These are phyloP conservation scores for Arbacia lixula DNA, from an alignment of 53 echinoderm and acorn worm species.

Conservation along the genomic window DNA sequence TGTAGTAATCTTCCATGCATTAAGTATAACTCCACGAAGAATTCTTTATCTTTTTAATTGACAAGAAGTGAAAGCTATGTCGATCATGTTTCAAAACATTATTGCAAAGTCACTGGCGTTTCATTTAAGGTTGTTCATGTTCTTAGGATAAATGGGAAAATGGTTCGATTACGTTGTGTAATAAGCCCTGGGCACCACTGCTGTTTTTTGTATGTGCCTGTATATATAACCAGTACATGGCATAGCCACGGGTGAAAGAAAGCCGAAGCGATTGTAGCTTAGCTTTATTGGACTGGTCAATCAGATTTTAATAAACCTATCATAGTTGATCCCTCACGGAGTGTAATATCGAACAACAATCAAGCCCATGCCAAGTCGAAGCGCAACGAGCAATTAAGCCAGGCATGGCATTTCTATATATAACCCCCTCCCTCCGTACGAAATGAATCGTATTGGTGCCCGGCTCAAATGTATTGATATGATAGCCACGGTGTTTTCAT, in stretches of 20 bases:
- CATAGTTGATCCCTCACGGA: slow-evolving; percentile 42
- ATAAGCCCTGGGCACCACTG: too few species aligned
- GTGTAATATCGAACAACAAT: slow-evolving; percentile 51
- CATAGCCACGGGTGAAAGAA: slow-evolving; percentile 5
- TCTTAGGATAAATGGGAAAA: too few species aligned
- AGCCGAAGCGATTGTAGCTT: slow-evolving; percentile 11
- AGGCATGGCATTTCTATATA: slow-evolving; percentile 40
- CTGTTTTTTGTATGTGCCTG: too few species aligned
- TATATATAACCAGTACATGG: too few species aligned
- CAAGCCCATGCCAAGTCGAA: slow-evolving; percentile 2
- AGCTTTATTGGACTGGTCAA: slow-evolving; percentile 27
- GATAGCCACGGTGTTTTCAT: slow-evolving; percentile 49
- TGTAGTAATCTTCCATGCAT: too few species aligned
- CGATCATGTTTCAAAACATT: too few species aligned
- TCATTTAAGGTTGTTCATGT: too few species aligned
- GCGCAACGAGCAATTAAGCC: slow-evolving; percentile 42
- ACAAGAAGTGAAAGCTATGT: too few species aligned
- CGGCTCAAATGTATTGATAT: slow-evolving; percentile 40
- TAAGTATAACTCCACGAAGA: too few species aligned
- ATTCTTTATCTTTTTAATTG: too few species aligned
- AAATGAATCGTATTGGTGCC: slow-evolving; percentile 42
- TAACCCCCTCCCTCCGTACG: not conserved
- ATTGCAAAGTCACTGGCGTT: too few species aligned
- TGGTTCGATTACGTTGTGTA: too few species aligned
- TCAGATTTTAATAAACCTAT: slow-evolving; percentile 48